Conservation (phyloP, 2,113 vertebrate genomes). For the Festucalex cinctus region DNA sequence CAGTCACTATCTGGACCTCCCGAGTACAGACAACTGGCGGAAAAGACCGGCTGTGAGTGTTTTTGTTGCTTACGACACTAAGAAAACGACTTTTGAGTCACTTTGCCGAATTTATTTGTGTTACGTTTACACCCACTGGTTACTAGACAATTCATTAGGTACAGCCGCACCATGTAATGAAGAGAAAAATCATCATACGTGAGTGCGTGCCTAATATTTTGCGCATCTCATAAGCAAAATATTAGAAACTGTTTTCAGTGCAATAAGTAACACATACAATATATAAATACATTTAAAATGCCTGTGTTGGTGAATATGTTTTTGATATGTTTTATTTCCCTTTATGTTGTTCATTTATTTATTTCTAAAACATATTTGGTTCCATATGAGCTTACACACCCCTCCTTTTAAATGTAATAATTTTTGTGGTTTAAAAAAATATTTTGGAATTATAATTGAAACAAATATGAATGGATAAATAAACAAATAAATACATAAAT, state of each 20-base stretch:
- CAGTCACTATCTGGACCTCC: conserved; percentile 75
- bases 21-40: conserved; percentile 74
- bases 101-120: neutral
- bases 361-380: neutral
- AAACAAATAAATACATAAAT: neutral
- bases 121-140: too few species aligned
- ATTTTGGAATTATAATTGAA: neutral
- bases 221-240: neutral
- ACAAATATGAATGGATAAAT: neutral
- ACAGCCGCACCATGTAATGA: neutral
- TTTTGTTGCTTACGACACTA: neutral
- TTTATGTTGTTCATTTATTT: neutral
- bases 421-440: neutral
- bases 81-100: neutral
- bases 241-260: neutral
- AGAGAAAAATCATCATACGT: neutral
- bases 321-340: too few species aligned
- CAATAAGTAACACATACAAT: neutral
- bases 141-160: neutral
- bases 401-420: neutral
- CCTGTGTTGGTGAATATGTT: neutral
- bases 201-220: neutral
- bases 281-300: neutral
- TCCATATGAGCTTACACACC: neutral
- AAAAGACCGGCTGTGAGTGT: conserved; percentile 90